These are phyloP conservation scores for Drosophila auraria DNA, from an alignment of 1,140 invertebrate species.

Conservation along the genomic window DNA sequence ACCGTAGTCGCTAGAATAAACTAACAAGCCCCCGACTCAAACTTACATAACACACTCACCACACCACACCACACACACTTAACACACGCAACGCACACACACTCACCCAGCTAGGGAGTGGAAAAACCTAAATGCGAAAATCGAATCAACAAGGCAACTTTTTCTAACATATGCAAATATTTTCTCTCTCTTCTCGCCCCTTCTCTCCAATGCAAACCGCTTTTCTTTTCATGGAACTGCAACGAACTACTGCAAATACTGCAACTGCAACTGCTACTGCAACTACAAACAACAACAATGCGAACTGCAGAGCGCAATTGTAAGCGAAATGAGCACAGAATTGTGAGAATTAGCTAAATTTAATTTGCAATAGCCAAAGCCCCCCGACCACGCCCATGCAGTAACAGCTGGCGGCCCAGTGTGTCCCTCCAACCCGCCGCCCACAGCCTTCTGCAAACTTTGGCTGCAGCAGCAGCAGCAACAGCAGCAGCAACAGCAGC, in stretches of 20 bases:
- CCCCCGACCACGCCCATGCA: conserved; percentile 55
- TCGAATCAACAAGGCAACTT: conserved; percentile 51
- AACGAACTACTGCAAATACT: conserved; percentile 26
- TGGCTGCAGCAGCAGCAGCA: conserved; percentile 81
- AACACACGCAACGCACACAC: conserved; percentile 14
- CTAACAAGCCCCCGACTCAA: conserved; percentile 52
- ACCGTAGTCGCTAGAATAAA: conserved; percentile 59
- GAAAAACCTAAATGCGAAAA: conserved; percentile 55
- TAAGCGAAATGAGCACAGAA: conserved; percentile 85
- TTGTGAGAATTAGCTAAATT: conserved; percentile 85
- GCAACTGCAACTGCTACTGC: conserved; percentile 41
- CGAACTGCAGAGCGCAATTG: conserved; percentile 83
- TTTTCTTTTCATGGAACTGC: conserved; percentile 57
- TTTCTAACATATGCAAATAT: conserved; percentile 70
- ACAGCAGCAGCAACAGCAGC: conserved; percentile 57
- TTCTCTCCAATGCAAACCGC: conserved; percentile 12
- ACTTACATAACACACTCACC: conserved; percentile 32
- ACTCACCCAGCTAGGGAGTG: conserved; percentile 38
- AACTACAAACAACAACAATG: conserved; percentile 49
- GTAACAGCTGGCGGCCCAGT: conserved; percentile 44
- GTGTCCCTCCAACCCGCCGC: conserved; percentile 68
- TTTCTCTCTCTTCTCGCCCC: conserved; percentile 38
- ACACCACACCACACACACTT: conserved; percentile 25
- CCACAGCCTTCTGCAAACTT: conserved; percentile 82
- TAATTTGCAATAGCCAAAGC: conserved; percentile 84